Conservation (phyloP, 1,140 invertebrate species). For the Eumeta japonica region DNA sequence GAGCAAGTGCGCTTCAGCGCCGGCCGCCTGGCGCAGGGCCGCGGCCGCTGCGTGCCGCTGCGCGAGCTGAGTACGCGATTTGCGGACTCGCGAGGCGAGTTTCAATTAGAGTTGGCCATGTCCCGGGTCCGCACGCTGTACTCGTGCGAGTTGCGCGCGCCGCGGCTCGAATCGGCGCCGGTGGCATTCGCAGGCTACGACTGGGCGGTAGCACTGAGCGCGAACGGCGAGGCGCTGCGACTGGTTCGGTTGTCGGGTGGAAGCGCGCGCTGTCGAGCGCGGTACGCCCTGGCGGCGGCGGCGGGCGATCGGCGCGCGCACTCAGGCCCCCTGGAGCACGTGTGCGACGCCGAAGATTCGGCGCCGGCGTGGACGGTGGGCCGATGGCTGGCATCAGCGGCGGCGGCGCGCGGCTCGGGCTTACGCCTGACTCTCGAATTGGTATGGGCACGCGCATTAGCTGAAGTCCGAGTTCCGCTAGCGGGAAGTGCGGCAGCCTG, state of each 20-base stretch:
- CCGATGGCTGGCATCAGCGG: constrained; percentile 45
- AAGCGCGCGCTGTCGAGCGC: constrained; percentile 76
- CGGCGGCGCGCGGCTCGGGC: constrained; percentile 31
- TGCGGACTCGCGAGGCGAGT: constrained; percentile 80
- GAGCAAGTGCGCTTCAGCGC: constrained; percentile 73
- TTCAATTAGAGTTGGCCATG: constrained; percentile 79
- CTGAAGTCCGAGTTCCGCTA: constrained; percentile 76
- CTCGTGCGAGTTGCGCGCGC: constrained; percentile 68
- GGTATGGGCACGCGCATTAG: constrained; percentile 63
- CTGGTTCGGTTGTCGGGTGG: constrained; percentile 78
- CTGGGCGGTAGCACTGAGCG: constrained; percentile 78
- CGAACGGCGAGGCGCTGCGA: constrained; percentile 63
- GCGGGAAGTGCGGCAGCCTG: constrained; percentile 71
- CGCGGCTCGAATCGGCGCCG: constrained; percentile 50
- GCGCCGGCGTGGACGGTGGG: constrained; percentile 75
- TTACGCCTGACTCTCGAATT: constrained; percentile 40
- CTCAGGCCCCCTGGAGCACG: constrained; percentile 75
- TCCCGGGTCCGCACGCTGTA: constrained; percentile 75
- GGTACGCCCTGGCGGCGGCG: constrained; percentile 72
- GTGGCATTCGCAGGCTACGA: constrained; percentile 69
- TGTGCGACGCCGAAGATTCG: constrained; percentile 73
- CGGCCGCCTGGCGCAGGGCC: constrained; percentile 73
- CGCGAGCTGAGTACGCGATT: constrained; percentile 76
- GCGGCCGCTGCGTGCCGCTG: constrained; percentile 77
- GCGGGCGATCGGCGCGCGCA: constrained; percentile 72